Evolutionary conservation across 2,888 invertebrate species (phyloP), one percentile per base, ranked within the genome.

Genomic region (Theretra japonica): DNA sequence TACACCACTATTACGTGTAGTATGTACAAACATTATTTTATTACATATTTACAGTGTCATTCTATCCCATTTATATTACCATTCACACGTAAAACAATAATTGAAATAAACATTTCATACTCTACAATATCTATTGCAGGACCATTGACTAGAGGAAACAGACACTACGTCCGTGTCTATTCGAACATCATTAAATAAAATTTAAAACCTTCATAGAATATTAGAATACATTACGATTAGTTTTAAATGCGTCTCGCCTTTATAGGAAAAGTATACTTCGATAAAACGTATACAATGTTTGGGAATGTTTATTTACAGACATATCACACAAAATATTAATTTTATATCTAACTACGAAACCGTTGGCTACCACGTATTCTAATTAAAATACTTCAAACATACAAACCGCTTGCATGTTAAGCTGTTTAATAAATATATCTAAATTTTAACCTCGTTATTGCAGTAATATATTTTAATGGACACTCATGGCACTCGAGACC

Each of bases 221-320:
- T 48, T 65, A 48, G 41, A 65, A 48, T 65, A 68, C 28, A 48
- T 59, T 68, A 68, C 21, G 59, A 68, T 50, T 70, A 71, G 53
- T 50, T 48, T 59, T 65, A 48, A 71, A 57, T 41, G 23, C 56
- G 41, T 72, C 33, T 59, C 30, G 50, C 28, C 50, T 57, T 69
- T 72, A 58, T 48, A 56, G 30, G 60, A 65, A 30, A 72, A 80
- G 87, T 89, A 89, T 89, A 90, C 88, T 83, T 85, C 77, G 83
- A 82, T 81, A 81, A 80, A 86, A 88, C 90, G 92, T 91, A 92
- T 92, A 93, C 90, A 83, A 85, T 83, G 80, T 82, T 80, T 83
- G 81, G 82, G 82, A 83, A 86, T 85, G 82, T 30, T 79, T 91
- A 90, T 91, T 88, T 91, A 92, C 90, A 92, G 77, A 83, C 81